Evolutionary conservation across 2,888 invertebrate genomes (phyloP).

Genomic region (Escarpia spicata): DNA sequence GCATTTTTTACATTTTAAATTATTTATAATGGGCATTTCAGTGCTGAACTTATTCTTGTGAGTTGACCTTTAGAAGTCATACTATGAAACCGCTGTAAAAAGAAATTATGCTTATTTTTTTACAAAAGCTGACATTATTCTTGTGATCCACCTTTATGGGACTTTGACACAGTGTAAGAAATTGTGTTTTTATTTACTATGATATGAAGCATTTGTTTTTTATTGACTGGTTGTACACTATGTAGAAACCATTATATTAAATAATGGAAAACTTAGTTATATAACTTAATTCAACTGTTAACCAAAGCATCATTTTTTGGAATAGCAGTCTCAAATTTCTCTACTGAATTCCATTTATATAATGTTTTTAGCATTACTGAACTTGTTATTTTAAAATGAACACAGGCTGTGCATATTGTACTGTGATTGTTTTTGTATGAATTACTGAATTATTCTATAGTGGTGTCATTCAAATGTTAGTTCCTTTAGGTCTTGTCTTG

Average conservation of each 20-base stretch:
- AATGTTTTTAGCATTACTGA: background rate
- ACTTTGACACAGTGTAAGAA: too few relatives aligned
- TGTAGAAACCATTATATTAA: background rate
- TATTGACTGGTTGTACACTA: background rate
- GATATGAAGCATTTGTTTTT: background rate
- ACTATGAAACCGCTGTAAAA: too few relatives aligned
- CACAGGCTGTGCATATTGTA: background rate
- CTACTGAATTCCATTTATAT: background rate
- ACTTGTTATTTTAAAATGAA: background rate
- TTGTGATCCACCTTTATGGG: too few relatives aligned
- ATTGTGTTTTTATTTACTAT: background rate
- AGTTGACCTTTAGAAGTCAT: too few relatives aligned
- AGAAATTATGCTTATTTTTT: background rate
- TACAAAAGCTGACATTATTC: too few relatives aligned
- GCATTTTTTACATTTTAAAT: background rate
- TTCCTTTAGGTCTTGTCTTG: background rate
- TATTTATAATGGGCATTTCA: too few relatives aligned
- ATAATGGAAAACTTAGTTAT: background rate
- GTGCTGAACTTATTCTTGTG: background rate
- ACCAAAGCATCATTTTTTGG: background rate
- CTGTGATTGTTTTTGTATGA: background rate
- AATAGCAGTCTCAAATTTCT: background rate
- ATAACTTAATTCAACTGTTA: background rate
- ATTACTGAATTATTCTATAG: background rate
- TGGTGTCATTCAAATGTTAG: background rate